Conservation (phyloP, 2,888 invertebrate genomes). For the Melipona bicolor region DNA sequence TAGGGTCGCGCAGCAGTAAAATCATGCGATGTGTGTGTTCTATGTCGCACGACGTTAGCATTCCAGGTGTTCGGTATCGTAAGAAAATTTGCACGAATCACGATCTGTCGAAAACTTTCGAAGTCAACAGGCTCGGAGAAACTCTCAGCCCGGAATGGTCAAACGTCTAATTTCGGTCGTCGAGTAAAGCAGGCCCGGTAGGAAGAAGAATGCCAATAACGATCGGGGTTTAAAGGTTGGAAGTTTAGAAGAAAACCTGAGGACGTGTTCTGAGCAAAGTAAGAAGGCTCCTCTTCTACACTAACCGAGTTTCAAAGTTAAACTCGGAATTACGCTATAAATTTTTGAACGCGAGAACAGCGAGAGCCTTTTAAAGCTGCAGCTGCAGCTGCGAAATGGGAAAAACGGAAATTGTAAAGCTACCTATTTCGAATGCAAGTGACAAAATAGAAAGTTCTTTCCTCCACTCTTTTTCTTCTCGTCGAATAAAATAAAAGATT, state of each 20-base stretch:
- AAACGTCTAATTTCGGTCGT: conserved; percentile 12
- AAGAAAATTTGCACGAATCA: background rate
- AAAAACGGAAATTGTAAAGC: too few relatives aligned
- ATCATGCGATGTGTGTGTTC: background rate
- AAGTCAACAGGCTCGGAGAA: background rate
- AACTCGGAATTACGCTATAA: too few relatives aligned
- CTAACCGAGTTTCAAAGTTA: background rate
- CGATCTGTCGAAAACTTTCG: background rate
- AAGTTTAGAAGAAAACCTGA: background rate
- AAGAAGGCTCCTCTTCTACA: background rate
- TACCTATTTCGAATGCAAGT: too few relatives aligned
- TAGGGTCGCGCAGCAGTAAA: background rate
- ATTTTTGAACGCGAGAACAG: background rate
- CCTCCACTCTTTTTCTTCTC: too few relatives aligned
- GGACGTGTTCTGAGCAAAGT: background rate
- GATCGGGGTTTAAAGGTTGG: background rate
- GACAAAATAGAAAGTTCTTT: background rate
- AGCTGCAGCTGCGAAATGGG: background rate
- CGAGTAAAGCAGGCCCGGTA: background rate
- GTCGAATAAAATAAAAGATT: background rate
- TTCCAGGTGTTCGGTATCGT: background rate
- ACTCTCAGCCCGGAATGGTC: background rate
- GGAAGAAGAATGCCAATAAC: background rate
- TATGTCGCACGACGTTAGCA: background rate
- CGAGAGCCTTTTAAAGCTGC: background rate